A percentile compares a stretch with the other conserved stretches of the same genome.
These are phyloP conservation scores for Egretta garzetta DNA, from an alignment of 2,113 vertebrate species.

Conservation along the genomic window DNA sequence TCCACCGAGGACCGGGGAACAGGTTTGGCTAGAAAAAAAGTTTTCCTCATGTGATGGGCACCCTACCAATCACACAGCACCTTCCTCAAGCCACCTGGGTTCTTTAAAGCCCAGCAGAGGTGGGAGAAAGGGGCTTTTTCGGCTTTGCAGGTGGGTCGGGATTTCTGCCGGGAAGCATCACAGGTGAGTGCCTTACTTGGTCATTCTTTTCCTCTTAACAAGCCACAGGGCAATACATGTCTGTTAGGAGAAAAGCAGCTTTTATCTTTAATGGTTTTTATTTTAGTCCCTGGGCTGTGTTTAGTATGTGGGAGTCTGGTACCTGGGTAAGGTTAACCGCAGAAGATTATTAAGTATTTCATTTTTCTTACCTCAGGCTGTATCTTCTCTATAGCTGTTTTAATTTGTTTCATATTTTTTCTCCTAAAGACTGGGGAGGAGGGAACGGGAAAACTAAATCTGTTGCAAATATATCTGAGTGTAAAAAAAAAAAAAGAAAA, in stretches of 20 bases:
- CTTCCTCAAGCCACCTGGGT: neutral
- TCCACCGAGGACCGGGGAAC: constrained; percentile 19
- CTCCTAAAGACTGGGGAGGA: neutral
- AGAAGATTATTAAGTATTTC: neutral
- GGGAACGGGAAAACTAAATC: neutral
- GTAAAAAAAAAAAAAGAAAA: neutral
- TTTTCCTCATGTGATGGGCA: constrained; percentile 57
- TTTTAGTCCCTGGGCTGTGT: neutral
- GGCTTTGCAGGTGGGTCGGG: neutral
- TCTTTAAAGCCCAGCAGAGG: constrained; percentile 15
- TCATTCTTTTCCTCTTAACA: neutral
- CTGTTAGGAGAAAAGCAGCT: neutral
- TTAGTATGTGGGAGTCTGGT: constrained; percentile 4
- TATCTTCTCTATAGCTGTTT: neutral
- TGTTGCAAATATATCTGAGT: neutral
- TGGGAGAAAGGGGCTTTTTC: neutral
- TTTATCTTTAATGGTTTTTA: neutral
- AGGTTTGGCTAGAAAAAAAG: constrained; percentile 66
- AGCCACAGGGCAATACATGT: neutral
- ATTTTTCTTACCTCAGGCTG: neutral
- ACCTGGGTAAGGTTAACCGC: constrained; percentile 14
- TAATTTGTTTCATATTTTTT: constrained; percentile 26
- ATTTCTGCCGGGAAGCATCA: neutral
- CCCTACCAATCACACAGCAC: constrained; percentile 69
- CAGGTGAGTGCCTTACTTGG: neutral